Evolutionary conservation across 2,113 vertebrate genomes (phyloP).

Genomic region (Sorex araneus): DNA sequence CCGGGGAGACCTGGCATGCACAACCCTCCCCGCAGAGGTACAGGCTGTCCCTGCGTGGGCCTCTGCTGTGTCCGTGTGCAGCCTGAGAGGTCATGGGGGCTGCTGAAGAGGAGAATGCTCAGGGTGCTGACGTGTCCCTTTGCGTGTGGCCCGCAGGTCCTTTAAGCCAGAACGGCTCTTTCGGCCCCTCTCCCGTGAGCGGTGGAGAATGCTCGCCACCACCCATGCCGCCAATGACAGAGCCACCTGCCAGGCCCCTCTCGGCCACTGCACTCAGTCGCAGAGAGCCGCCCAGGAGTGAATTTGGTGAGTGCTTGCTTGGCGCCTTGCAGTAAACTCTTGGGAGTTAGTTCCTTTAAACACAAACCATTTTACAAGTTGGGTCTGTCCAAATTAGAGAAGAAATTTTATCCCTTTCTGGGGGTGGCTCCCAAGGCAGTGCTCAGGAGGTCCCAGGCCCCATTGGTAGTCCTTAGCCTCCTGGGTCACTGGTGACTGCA

Average conservation of each 20-base stretch:
- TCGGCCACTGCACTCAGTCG: constrained; percentile 91
- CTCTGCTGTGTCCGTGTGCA: too few relatives aligned
- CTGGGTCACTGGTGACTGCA: too few relatives aligned
- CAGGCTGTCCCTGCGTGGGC: not conserved
- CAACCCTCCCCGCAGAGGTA: constrained; percentile 92
- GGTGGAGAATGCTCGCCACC: constrained; percentile 97
- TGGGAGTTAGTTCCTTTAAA: too few relatives aligned
- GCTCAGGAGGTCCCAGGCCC: too few relatives aligned
- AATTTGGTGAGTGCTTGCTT: constrained; percentile 84
- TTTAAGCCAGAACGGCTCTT: constrained; percentile 93
- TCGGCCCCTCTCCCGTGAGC: constrained; percentile 98
- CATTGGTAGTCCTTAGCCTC: too few relatives aligned
- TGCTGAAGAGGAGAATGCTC: too few relatives aligned
- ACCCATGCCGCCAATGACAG: constrained; percentile 91
- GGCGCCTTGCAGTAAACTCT: too few relatives aligned
- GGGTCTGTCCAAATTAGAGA: not conserved
- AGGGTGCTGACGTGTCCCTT: not conserved
- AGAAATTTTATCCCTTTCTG: not conserved
- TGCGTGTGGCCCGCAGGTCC: constrained; percentile 85
- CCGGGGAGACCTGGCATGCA: constrained; percentile 91
- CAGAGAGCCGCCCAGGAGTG: constrained; percentile 88
- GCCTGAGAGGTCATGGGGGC: not conserved
- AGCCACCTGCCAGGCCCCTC: constrained; percentile 90
- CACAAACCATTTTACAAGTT: not conserved
- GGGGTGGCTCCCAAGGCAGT: too few relatives aligned